Evolutionary conservation across 2,888 invertebrate genomes (phyloP), one percentile per base, ranked within the genome.

Genomic region (Macrophya annulata): DNA sequence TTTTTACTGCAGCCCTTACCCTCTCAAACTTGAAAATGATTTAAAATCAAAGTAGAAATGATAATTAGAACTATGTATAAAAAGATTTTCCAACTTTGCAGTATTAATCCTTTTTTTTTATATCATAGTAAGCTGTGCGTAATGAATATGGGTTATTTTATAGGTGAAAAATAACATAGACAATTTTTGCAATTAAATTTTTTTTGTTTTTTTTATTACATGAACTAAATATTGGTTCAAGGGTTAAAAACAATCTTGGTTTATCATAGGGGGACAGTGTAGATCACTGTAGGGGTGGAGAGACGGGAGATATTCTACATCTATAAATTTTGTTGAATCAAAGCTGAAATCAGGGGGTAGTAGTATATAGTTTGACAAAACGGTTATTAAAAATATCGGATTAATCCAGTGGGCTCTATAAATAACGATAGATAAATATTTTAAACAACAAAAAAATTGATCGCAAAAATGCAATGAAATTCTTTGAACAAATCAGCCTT

Each of bases 161-260:
- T 10, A 21, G 21, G 15, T 62, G n/a, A 4, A 84, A 65, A 82
- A 62, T 45, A 72, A 43, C 21, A 84, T 31, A 43, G 37, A 12
- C 40, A 37, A 31, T 62, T 62, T 37, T 65, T 86, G 88, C 86
- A 87, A 88, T 89, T 88, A 88, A 90, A 88, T 86, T 86, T 55
- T 76, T 86, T 72, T 89, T n/a, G n/a, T n/a, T 89, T 90, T 62
- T 37, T 91, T 92, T 92, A 92, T 91, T 91, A 92, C 90, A 90
- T 90, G 89, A 92, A 92, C 90, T 89, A 90, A 92, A 92, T 90
- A 90, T 90, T 91, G 90, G 88, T 21, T 62, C 21, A 62, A 65
- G 88, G 89, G 89, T 89, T 88, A 89, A 90, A 90, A 55, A 90
- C 90, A 89, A 90, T 90, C 87, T 89, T 90, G 89, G 90, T 37